A percentile compares a stretch with the other conserved stretches of the same genome.
Conservation (phyloP, 2,797 vertebrate genomes). For the Scyliorhinus canicula region DNA sequence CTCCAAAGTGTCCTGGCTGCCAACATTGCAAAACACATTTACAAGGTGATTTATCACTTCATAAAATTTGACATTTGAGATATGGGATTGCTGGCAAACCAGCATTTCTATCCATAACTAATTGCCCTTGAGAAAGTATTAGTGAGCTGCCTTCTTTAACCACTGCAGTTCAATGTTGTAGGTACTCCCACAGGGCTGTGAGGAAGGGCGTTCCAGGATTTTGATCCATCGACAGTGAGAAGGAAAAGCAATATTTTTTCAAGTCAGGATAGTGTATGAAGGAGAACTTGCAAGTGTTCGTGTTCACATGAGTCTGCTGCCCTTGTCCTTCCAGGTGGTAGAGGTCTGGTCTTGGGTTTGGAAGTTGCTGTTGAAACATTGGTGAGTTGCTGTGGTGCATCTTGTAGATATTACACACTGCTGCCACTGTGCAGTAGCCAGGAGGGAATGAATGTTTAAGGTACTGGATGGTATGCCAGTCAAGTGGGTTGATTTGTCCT, state of each 20-base stretch:
- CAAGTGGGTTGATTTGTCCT: background rate
- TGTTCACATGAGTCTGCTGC: background rate
- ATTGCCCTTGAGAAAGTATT: background rate
- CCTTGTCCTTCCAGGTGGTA: too few relatives aligned
- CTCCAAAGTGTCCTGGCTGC: background rate
- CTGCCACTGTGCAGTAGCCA: background rate
- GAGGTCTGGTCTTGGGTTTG: background rate
- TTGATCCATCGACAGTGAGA: background rate
- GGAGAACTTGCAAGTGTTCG: background rate
- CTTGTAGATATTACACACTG: background rate
- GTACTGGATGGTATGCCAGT: background rate
- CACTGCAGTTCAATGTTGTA: background rate
- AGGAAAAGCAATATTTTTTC: background rate
- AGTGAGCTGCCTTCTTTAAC: background rate
- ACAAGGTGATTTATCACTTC: background rate
- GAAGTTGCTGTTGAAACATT: background rate
- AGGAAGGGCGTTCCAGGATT: background rate
- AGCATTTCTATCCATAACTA: background rate
- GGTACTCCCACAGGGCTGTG: background rate
- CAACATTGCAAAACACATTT: background rate
- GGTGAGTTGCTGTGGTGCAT: background rate
- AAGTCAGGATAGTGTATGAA: background rate
- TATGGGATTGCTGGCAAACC: background rate
- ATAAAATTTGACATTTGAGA: too few relatives aligned
- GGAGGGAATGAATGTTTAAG: background rate